Evolutionary conservation across 2,888 invertebrate species (phyloP).

Genomic region (Cyrtodaria siliqua): DNA sequence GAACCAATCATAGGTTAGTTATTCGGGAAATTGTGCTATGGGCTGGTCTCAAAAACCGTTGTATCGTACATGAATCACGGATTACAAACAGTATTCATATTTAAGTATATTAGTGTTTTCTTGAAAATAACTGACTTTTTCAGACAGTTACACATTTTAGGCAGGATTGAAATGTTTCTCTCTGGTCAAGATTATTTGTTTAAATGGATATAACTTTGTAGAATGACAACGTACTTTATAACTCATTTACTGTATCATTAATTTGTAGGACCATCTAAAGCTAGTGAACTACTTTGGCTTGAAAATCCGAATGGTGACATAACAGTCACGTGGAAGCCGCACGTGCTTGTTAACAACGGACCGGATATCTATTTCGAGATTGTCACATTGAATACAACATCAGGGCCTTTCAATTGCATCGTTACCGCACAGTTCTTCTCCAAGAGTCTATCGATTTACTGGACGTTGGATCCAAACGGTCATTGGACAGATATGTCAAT

Average conservation of each 20-base stretch:
- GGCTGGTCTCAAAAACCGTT: neutral
- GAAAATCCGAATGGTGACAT: slow-evolving; percentile 65
- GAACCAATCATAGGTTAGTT: slow-evolving; percentile 59
- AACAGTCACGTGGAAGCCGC: slow-evolving; percentile 64
- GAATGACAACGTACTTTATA: neutral
- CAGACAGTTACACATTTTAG: no score
- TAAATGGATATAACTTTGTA: slow-evolving; percentile 1
- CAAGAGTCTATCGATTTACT: slow-evolving; percentile 67
- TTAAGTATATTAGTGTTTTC: no score
- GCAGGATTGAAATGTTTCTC: no score
- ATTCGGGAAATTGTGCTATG: no score
- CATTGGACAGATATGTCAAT: slow-evolving; percentile 64
- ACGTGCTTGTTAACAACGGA: slow-evolving; percentile 66
- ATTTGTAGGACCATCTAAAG: slow-evolving; percentile 43
- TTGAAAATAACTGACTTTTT: no score
- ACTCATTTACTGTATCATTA: neutral
- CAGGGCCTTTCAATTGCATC: slow-evolving; percentile 61
- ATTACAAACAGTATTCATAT: no score
- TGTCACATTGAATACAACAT: slow-evolving; percentile 53
- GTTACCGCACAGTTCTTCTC: slow-evolving; percentile 74
- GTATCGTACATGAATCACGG: neutral
- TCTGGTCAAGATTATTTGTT: no score
- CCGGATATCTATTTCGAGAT: slow-evolving; percentile 70
- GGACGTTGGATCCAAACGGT: slow-evolving; percentile 66
- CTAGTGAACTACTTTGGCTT: slow-evolving; percentile 72